Evolutionary conservation across 2,888 invertebrate species (phyloP).

Genomic region (Spilosoma lubricipeda): DNA sequence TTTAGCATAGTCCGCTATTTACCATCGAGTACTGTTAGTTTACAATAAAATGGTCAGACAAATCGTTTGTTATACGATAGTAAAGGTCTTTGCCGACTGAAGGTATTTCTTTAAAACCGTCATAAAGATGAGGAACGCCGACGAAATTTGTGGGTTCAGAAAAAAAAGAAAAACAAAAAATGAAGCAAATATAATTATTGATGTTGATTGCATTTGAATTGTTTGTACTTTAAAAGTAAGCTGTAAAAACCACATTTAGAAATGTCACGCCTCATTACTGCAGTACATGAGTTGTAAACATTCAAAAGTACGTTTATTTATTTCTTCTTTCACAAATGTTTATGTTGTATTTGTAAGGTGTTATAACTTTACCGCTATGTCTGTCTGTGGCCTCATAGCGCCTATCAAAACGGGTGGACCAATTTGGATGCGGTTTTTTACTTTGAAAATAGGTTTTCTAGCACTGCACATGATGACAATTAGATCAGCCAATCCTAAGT

Average conservation of each 20-base stretch:
- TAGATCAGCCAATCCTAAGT: no score
- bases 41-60: constrained; percentile 35
- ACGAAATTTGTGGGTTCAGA: constrained; percentile 17
- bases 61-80: constrained; percentile 26
- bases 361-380: no score
- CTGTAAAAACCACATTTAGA: neutral
- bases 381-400: no score
- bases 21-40: constrained; percentile 57
- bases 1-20: constrained; percentile 45
- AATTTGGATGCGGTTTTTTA: no score
- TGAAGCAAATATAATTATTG: neutral
- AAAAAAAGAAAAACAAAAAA: constrained; percentile 18
- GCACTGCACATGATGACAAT: no score
- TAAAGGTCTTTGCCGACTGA: constrained; percentile 31
- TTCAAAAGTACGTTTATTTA: no score
- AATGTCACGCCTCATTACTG: neutral
- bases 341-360: no score
- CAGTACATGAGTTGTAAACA: neutral
- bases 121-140: constrained; percentile 12
- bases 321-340: neutral
- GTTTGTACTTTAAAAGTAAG: neutral
- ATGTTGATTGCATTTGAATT: neutral
- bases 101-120: constrained; percentile 16
- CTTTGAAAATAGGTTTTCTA: no score
- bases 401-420: no score